Evolutionary conservation across 2,113 vertebrate species (phyloP).

Genomic region (Cairina moschata): DNA sequence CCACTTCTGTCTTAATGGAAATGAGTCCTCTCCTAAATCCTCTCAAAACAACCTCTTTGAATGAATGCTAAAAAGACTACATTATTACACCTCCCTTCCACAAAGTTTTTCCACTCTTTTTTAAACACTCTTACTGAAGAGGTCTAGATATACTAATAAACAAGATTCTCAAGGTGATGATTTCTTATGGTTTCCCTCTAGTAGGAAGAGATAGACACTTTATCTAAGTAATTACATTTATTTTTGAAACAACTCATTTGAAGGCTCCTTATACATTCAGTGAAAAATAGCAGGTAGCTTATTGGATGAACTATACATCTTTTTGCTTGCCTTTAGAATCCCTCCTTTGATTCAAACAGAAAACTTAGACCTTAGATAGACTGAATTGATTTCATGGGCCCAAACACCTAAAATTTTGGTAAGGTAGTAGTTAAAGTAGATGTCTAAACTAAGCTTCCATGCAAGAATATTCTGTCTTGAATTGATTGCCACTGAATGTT

Average conservation of each 20-base stretch:
- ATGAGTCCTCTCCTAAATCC: not conserved
- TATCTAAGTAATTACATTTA: not conserved
- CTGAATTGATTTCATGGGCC: not conserved
- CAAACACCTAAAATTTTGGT: not conserved
- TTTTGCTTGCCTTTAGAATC: not conserved
- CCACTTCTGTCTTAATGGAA: not conserved
- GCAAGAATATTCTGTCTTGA: not conserved
- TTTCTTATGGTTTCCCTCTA: not conserved
- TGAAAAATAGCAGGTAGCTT: accelerated
- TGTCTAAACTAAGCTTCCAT: not conserved
- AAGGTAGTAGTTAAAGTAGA: not conserved
- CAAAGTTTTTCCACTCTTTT: too few relatives aligned
- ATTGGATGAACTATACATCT: not conserved
- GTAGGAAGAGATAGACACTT: not conserved
- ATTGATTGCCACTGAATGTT: not conserved
- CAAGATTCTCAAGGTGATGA: not conserved
- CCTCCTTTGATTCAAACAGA: not conserved
- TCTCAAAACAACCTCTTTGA: not conserved
- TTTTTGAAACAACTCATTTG: not conserved
- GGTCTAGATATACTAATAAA: not conserved
- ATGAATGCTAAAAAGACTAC: not conserved
- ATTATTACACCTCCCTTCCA: not conserved
- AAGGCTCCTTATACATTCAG: not conserved
- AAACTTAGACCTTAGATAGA: not conserved
- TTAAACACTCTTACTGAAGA: not conserved